Evolutionary conservation across 1,140 invertebrate genomes (phyloP).

Genomic region (Zophobas atratus): DNA sequence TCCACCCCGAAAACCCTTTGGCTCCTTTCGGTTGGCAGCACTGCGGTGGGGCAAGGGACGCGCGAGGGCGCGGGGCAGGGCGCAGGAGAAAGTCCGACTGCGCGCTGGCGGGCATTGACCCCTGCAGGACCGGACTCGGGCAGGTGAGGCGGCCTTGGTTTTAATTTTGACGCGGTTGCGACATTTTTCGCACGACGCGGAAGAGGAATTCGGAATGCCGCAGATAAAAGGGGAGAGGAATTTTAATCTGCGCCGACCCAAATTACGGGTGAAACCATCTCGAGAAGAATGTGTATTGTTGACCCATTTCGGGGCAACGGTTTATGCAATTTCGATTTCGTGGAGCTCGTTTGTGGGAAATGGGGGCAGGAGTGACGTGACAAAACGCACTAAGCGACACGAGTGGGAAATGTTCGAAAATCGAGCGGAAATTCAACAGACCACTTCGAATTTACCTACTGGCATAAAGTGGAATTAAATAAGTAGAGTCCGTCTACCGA

Average conservation of each 20-base stretch:
- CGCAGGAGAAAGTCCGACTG: slow-evolving; percentile 45
- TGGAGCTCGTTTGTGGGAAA: slow-evolving; percentile 16
- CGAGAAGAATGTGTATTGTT: slow-evolving; percentile 7
- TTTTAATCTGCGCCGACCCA: slow-evolving; percentile 42
- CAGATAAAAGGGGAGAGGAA: slow-evolving; percentile 1
- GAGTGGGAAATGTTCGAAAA: too few species aligned
- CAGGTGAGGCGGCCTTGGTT: slow-evolving; percentile 29
- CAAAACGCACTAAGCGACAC: neutral
- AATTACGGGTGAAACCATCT: slow-evolving; percentile 39
- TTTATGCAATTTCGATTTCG: slow-evolving; percentile 37
- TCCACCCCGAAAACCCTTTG: neutral
- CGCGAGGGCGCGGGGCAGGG: slow-evolving; percentile 21
- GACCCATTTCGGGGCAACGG: slow-evolving; percentile 24
- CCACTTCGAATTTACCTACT: too few species aligned
- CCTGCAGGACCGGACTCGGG: slow-evolving; percentile 40
- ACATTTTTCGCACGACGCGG: slow-evolving; percentile 26
- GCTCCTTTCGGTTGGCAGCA: slow-evolving; percentile 8
- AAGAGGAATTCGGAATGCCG: neutral
- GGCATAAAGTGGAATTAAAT: too few species aligned
- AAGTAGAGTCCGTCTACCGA: too few species aligned
- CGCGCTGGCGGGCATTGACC: slow-evolving; percentile 45
- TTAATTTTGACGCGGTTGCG: neutral
- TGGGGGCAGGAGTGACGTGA: slow-evolving; percentile 4
- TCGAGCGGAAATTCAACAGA: too few species aligned
- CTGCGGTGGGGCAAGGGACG: slow-evolving; percentile 17